phyloP scores from a whole-genome alignment of 92 coral and sea anemone genomes.

The Pocillopora grandis region DNA sequence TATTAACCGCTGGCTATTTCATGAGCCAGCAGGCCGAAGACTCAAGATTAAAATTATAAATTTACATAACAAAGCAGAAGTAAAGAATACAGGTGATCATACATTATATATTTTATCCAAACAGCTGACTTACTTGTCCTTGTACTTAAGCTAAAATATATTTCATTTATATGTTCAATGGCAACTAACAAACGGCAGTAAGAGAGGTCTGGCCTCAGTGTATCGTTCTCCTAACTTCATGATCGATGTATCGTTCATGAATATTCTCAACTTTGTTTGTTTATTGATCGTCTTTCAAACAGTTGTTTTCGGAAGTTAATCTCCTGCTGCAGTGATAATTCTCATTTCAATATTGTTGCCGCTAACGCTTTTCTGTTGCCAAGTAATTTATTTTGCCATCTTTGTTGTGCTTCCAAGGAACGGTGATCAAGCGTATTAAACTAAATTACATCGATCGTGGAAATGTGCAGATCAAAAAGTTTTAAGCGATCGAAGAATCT shows the following conservation, averaged over 20 bases:
- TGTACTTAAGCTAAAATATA: background rate
- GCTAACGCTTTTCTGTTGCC: constrained; percentile 16
- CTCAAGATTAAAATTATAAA: too few relatives aligned
- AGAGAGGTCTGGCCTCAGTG: background rate
- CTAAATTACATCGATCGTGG: too few relatives aligned
- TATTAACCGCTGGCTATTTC: background rate
- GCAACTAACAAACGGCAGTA: background rate
- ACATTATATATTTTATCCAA: background rate
- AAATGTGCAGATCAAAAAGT: too few relatives aligned
- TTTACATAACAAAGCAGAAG: background rate
- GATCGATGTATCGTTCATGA: background rate
- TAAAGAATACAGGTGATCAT: background rate
- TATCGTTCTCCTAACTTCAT: too few relatives aligned
- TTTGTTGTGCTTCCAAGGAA: background rate
- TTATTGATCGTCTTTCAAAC: background rate
- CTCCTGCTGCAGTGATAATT: constrained; percentile 4
- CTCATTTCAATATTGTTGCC: constrained; percentile 8
- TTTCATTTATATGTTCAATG: background rate
- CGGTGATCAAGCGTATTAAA: background rate
- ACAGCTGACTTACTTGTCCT: background rate
- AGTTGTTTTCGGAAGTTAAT: background rate
- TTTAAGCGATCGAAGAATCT: too few relatives aligned
- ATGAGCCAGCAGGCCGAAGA: background rate
- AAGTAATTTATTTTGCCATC: background rate
- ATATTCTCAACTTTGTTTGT: background rate